Percentiles rank a stretch among this genome's conserved stretches.
Conservation (phyloP, 1,140 invertebrate species). For the Geopemphigus sp. region DNA sequence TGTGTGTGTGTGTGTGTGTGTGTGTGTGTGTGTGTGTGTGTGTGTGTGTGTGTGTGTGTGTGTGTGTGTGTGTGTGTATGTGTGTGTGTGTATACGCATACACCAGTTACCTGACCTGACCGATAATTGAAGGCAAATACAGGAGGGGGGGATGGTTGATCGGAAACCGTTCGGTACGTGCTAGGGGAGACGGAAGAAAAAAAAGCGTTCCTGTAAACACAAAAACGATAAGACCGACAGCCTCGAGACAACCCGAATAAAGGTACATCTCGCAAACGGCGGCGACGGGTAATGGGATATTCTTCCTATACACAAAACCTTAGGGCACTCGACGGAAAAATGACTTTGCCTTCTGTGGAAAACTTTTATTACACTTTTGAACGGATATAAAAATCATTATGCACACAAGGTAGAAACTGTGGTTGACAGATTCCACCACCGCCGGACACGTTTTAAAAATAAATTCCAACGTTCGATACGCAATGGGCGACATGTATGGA, state of each 20-base stretch:
- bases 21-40: no score
- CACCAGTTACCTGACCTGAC: background rate
- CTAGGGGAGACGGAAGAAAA: background rate
- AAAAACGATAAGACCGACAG: background rate
- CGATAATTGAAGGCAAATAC: conserved; percentile 41
- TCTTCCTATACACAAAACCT: background rate
- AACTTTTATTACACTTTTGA: conserved; percentile 16
- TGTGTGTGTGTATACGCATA: background rate
- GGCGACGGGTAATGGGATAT: background rate
- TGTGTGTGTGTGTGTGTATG: no score
- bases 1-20: no score
- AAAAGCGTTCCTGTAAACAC: conserved; percentile 18
- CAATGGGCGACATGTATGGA: background rate
- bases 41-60: no score
- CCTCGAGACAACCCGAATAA: background rate
- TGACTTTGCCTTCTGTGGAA: background rate
- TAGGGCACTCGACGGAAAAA: background rate
- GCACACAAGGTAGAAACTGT: background rate
- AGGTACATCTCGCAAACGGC: background rate
- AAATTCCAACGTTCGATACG: background rate
- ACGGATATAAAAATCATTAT: conserved; percentile 2
- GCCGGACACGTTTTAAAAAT: background rate
- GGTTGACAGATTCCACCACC: background rate
- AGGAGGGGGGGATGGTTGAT: background rate
- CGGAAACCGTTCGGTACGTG: background rate